A percentile compares a stretch with the other conserved stretches of the same genome.
Conservation (phyloP, 2,888 invertebrate genomes). For the Philereme vetulata region DNA sequence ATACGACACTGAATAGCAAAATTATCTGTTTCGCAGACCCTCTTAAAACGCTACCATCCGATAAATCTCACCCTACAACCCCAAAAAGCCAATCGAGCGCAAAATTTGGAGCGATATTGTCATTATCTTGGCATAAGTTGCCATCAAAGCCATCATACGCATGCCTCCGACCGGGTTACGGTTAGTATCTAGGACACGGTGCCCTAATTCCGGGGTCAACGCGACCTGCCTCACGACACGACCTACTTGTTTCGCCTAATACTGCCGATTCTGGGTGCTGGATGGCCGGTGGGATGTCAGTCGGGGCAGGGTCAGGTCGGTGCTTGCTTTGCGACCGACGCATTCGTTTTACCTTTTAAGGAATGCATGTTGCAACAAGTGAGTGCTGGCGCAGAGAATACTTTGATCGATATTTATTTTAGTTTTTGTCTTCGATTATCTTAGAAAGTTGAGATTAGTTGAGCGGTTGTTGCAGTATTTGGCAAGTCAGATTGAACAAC, state of each 20-base stretch:
- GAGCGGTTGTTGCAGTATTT: no score
- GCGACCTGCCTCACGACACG: slow-evolving; percentile 76
- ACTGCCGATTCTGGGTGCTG: slow-evolving; percentile 27
- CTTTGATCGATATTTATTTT: no score
- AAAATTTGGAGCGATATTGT: slow-evolving; percentile 8
- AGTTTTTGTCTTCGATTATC: no score
- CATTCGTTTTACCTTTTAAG: neutral
- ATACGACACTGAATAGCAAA: neutral
- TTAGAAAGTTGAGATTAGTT: no score
- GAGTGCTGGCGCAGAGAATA: no score
- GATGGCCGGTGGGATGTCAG: slow-evolving; percentile 9
- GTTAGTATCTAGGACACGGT: slow-evolving; percentile 50
- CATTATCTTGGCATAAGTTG: slow-evolving; percentile 20
- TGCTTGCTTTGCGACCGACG: slow-evolving; percentile 1
- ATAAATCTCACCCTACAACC: slow-evolving; percentile 5
- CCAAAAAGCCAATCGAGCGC: slow-evolving; percentile 3
- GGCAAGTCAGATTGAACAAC: no score
- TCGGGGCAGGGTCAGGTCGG: slow-evolving; percentile 22
- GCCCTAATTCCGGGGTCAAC: slow-evolving; percentile 57
- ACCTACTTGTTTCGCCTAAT: slow-evolving; percentile 52
- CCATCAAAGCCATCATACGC: slow-evolving; percentile 34
- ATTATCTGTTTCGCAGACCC: neutral
- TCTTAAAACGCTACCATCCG: slow-evolving; percentile 5
- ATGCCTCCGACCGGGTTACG: slow-evolving; percentile 41
- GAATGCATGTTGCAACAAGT: no score